Percentiles rank a stretch among this genome's conserved stretches.
Evolutionary conservation across 2,113 vertebrate species (phyloP).

Genomic region (Alligator mississippiensis): DNA sequence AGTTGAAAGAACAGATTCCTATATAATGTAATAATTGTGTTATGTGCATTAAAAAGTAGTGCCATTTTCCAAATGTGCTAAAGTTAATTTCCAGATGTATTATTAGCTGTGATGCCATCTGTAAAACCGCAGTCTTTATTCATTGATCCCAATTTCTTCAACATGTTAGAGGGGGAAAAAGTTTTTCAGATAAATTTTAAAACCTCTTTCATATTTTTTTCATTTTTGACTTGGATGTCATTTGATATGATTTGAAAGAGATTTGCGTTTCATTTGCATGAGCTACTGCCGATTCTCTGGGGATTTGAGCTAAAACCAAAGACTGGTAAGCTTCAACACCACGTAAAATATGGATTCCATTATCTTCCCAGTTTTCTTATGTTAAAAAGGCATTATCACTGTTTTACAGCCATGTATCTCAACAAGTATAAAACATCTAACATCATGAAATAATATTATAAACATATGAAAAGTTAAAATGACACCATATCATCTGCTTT

Average conservation of each 20-base stretch:
- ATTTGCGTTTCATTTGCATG: background rate
- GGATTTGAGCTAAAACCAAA: slow-evolving; percentile 21
- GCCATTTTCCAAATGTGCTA: background rate
- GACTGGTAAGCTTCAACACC: background rate
- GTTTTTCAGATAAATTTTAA: background rate
- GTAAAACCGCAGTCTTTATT: background rate
- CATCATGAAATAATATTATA: slow-evolving; percentile 32
- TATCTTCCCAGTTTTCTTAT: background rate
- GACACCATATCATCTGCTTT: slow-evolving; percentile 31
- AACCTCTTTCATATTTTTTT: background rate
- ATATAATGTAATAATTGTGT: background rate
- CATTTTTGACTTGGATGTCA: background rate
- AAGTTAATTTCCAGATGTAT: slow-evolving; percentile 38
- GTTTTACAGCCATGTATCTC: slow-evolving; percentile 14
- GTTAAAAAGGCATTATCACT: slow-evolving; percentile 1
- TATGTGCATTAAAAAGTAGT: background rate
- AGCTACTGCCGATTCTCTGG: background rate
- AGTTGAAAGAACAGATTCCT: background rate
- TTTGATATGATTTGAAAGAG: background rate
- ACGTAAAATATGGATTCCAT: slow-evolving; percentile 23
- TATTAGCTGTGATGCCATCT: slow-evolving; percentile 34
- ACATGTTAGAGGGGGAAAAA: background rate
- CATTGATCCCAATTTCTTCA: slow-evolving; percentile 4
- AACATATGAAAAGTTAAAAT: slow-evolving; percentile 4
- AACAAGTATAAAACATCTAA: background rate